Evolutionary conservation across 2,888 invertebrate species (phyloP).

Genomic region (Heliconius erato): DNA sequence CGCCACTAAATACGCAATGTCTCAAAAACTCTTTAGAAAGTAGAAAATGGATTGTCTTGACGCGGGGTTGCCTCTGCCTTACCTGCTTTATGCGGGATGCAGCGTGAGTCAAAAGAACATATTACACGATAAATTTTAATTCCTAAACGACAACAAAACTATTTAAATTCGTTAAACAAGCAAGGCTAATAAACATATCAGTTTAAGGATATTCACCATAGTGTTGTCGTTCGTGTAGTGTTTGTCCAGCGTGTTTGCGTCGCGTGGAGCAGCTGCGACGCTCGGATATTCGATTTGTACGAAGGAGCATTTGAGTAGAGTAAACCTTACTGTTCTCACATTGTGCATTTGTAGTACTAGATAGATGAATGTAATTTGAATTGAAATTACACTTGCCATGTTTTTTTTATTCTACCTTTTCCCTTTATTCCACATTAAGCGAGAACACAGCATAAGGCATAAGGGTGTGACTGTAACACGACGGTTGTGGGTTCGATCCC

Average conservation of each 20-base stretch:
- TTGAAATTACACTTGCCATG: no score
- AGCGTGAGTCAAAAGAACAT: background rate
- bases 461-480: no score
- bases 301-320: slow-evolving; percentile 14
- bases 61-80: background rate
- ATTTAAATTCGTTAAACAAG: background rate
- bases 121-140: background rate
- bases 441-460: no score
- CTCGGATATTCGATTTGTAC: slow-evolving; percentile 4
- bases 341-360: no score
- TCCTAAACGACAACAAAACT: background rate
- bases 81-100: background rate
- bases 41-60: background rate
- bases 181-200: background rate
- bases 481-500: no score
- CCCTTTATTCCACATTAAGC: no score
- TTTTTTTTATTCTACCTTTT: no score
- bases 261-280: background rate
- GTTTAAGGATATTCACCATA: background rate
- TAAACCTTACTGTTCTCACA: background rate
- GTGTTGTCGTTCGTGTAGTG: background rate
- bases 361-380: no score
- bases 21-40: background rate
- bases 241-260: slow-evolving; percentile 3
- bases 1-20: background rate